phyloP scores from a whole-genome alignment of 2,888 invertebrate species.

The Rhorus exstirpatorius region DNA sequence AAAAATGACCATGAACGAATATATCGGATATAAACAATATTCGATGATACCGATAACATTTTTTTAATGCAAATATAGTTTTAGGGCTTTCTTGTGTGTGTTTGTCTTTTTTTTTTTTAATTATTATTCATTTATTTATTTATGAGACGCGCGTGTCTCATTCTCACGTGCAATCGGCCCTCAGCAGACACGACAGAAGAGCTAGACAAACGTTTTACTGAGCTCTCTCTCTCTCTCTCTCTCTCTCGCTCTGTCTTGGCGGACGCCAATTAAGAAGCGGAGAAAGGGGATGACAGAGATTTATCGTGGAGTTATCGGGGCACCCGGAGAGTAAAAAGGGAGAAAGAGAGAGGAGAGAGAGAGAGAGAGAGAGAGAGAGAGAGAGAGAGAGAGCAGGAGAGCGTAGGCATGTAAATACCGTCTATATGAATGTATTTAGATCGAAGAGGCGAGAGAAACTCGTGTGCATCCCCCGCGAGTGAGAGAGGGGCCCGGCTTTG shows the following conservation, averaged over 20 bases:
- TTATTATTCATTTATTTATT: too few species aligned
- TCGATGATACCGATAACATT: too few species aligned
- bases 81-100: background rate
- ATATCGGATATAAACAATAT: too few species aligned
- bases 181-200: slow-evolving; percentile 19
- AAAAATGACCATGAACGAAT: too few species aligned
- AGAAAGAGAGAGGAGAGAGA: slow-evolving; percentile 39
- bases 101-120: slow-evolving; percentile 1
- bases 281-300: slow-evolving; percentile 76
- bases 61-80: too few species aligned
- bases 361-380: slow-evolving; percentile 27
- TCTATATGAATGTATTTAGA: slow-evolving; percentile 82
- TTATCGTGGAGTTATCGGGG: slow-evolving; percentile 79
- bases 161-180: slow-evolving; percentile 3
- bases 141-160: slow-evolving; percentile 5
- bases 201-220: slow-evolving; percentile 34
- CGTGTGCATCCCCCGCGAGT: slow-evolving; percentile 67
- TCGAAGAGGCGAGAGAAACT: slow-evolving; percentile 74
- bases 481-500: slow-evolving; percentile 48
- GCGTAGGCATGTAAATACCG: slow-evolving; percentile 80
- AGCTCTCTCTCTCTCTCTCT: slow-evolving; percentile 31
- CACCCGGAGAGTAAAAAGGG: slow-evolving; percentile 56
- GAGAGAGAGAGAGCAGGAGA: slow-evolving; percentile 30
- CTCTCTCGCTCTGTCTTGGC: slow-evolving; percentile 30
- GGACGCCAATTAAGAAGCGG: slow-evolving; percentile 79